Conservation (phyloP, 2,113 vertebrate species). For the Uropsilus gracilis region DNA sequence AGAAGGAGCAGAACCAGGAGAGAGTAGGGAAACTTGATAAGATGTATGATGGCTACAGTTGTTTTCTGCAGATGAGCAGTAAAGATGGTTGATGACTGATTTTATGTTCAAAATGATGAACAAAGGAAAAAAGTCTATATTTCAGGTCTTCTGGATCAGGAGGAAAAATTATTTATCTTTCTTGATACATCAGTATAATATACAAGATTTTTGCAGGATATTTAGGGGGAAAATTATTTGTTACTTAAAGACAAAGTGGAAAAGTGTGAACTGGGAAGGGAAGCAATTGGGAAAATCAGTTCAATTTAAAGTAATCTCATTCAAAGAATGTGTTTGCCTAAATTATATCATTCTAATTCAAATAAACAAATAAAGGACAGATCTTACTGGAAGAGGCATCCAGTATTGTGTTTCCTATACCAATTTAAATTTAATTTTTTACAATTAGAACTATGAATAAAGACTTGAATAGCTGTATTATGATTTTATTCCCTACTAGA, state of each 20-base stretch:
- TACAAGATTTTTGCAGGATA: background rate
- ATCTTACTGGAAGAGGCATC: background rate
- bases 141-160: background rate
- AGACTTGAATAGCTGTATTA: background rate
- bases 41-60: background rate
- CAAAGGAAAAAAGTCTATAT: background rate
- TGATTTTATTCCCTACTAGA: background rate
- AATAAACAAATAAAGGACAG: background rate
- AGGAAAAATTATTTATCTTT: background rate
- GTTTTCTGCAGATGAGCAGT: background rate
- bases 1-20: background rate
- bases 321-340: background rate
- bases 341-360: background rate
- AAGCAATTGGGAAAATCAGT: conserved; percentile 1
- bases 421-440: background rate
- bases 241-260: background rate
- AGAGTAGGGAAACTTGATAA: background rate
- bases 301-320: background rate
- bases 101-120: background rate
- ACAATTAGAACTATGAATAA: conserved; percentile 12
- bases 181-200: background rate
- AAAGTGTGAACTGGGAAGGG: background rate
- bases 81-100: background rate
- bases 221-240: background rate
- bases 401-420: background rate